Conservation (phyloP, 1,140 invertebrate genomes). For the Muscidifurax raptorellus region DNA sequence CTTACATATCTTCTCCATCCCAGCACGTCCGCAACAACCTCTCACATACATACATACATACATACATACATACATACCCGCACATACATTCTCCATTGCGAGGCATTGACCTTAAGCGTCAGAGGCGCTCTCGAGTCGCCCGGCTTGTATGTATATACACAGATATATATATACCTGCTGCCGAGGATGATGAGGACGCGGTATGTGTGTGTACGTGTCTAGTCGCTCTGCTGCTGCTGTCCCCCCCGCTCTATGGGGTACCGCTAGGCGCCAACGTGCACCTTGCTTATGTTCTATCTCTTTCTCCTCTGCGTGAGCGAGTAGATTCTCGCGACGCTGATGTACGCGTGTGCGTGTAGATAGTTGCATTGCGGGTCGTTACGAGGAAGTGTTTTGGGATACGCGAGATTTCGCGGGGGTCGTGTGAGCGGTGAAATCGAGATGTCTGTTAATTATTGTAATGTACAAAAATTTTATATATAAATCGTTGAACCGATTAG, state of each 20-base stretch:
- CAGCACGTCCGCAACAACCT: no score
- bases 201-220: neutral
- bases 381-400: no score
- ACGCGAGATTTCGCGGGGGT: no score
- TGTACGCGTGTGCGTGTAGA: no score
- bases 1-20: no score
- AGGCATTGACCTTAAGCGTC: conserved; percentile 47
- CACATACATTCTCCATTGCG: neutral
- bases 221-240: neutral
- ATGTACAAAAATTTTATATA: no score
- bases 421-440: no score
- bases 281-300: neutral
- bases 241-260: neutral
- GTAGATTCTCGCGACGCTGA: no score
- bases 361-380: no score
- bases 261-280: neutral
- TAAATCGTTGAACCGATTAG: no score
- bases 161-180: conserved; percentile 1
- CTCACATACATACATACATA: neutral
- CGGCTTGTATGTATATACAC: no score
- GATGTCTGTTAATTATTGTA: no score
- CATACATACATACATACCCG: neutral
- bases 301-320: neutral
- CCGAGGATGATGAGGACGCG: conserved; percentile 42
- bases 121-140: neutral